These are phyloP conservation scores for Calypte anna DNA, from an alignment of 2,113 vertebrate genomes.

Conservation along the genomic window DNA sequence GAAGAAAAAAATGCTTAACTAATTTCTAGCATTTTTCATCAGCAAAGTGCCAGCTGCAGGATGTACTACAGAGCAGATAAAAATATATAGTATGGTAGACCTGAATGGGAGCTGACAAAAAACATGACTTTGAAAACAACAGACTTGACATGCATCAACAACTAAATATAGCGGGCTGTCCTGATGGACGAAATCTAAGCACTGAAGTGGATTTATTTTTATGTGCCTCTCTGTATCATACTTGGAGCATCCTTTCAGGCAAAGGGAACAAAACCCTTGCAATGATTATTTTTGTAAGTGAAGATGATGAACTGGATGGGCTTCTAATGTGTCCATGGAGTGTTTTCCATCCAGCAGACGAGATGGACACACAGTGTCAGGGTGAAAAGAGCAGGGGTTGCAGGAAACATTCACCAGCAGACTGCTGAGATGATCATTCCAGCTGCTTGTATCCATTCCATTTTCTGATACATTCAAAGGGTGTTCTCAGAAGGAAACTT, in stretches of 20 bases:
- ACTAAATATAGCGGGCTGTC: background rate
- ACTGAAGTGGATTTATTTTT: background rate
- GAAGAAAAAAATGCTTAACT: background rate
- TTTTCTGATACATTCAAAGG: background rate
- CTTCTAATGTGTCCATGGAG: background rate
- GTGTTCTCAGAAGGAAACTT: conserved; percentile 12
- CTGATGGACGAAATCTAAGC: background rate
- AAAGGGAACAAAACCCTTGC: background rate
- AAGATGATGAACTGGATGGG: background rate
- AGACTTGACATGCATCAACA: background rate
- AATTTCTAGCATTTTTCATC: background rate
- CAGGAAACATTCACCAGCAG: background rate
- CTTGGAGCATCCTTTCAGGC: background rate
- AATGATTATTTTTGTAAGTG: background rate
- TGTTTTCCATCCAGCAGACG: background rate
- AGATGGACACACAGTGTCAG: background rate
- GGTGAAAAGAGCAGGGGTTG: background rate
- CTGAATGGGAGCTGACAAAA: background rate
- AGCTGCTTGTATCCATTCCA: background rate
- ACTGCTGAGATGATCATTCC: background rate
- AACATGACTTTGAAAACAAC: background rate
- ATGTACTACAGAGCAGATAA: background rate
- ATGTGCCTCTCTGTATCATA: background rate
- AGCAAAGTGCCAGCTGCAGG: background rate
- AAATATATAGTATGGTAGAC: fast-evolving